Conservation (phyloP, 1,140 invertebrate species). For the Lycorma delicatula region DNA sequence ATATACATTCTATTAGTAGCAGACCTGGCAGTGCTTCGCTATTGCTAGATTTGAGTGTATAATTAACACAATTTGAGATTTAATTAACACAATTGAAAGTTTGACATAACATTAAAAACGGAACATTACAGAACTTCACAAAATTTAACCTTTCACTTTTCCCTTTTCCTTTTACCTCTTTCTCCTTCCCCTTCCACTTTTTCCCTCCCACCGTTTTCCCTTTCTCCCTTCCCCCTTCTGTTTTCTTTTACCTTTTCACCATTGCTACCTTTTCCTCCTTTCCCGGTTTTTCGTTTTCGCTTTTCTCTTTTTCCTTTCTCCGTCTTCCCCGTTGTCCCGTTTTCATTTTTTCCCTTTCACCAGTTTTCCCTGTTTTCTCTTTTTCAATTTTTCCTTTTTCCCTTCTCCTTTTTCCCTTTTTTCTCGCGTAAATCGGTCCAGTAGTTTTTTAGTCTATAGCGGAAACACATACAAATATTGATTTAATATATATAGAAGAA, state of each 20-base stretch:
- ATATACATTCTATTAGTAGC: too few relatives aligned
- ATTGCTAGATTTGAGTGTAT: too few relatives aligned
- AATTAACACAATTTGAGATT: too few relatives aligned
- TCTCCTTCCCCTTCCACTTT: not conserved
- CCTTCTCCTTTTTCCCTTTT: not conserved
- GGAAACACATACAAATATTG: too few relatives aligned
- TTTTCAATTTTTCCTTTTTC: not conserved
- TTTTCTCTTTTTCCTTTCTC: not conserved
- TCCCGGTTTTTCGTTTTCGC: not conserved
- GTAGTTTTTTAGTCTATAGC: too few relatives aligned
- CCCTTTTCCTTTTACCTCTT: not conserved
- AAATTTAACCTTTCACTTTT: not conserved
- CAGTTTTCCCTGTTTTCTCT: not conserved
- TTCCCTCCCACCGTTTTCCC: not conserved
- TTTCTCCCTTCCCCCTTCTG: not conserved
- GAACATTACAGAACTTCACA: too few relatives aligned
- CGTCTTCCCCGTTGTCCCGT: not conserved
- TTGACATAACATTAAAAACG: too few relatives aligned
- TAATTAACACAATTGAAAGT: too few relatives aligned
- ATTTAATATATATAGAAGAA: too few relatives aligned
- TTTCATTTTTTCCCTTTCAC: not conserved
- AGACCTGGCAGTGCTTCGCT: too few relatives aligned
- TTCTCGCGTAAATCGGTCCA: too few relatives aligned
- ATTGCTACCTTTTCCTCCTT: not conserved
- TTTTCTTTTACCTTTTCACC: not conserved